phyloP scores from a whole-genome alignment of 64 coral and sea anemone genomes.

The Porites lutea region DNA sequence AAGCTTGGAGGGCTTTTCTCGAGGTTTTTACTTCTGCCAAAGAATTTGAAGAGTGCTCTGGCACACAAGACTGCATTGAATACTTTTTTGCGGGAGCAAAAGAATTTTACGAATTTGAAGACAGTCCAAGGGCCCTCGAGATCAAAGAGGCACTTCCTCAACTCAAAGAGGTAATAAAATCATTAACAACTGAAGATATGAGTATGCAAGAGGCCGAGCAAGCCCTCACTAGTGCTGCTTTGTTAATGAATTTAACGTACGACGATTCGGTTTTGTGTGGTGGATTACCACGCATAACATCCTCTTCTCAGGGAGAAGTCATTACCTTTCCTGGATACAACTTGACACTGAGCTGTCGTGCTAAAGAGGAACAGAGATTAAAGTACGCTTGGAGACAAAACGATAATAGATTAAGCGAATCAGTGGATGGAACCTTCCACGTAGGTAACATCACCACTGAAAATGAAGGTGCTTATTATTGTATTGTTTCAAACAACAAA shows the following conservation, averaged over 20 bases:
- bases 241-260: neutral
- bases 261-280: slow-evolving; percentile 40
- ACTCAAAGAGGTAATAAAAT: slow-evolving; percentile 6
- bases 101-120: slow-evolving; percentile 32
- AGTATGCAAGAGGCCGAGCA: neutral
- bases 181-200: neutral
- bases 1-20: slow-evolving; percentile 43
- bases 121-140: neutral
- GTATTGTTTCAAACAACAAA: slow-evolving; percentile 52
- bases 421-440: slow-evolving; percentile 33
- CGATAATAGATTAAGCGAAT: neutral
- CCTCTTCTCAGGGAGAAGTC: neutral
- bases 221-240: neutral
- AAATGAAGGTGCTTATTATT: slow-evolving; percentile 33
- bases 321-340: slow-evolving; percentile 3
- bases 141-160: slow-evolving; percentile 2
- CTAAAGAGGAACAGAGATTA: neutral
- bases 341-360: slow-evolving; percentile 9
- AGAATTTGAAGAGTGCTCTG: slow-evolving; percentile 20
- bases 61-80: slow-evolving; percentile 32
- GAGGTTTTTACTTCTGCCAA: slow-evolving; percentile 6
- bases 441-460: neutral
- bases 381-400: slow-evolving; percentile 37
- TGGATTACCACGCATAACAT: neutral
- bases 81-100: slow-evolving; percentile 1